These are phyloP conservation scores for Eilema depressum DNA, from an alignment of 2,888 invertebrate genomes.

Conservation along the genomic window DNA sequence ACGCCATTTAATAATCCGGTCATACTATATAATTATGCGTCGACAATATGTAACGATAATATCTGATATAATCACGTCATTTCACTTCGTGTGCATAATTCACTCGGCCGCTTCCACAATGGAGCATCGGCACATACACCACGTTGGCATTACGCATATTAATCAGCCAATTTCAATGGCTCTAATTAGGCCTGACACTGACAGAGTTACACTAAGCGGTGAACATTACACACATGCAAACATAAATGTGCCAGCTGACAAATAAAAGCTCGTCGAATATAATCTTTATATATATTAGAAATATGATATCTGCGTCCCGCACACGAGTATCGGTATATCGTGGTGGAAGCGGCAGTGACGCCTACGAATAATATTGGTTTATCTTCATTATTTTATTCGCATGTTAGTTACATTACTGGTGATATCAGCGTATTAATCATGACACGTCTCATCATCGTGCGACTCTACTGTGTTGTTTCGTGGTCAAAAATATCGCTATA, in stretches of 20 bases:
- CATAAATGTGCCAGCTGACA: conserved; percentile 32
- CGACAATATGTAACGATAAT: conserved; percentile 59
- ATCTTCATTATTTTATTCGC: conserved; percentile 57
- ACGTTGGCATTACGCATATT: conserved; percentile 78
- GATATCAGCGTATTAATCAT: conserved; percentile 21
- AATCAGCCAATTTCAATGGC: conserved; percentile 83
- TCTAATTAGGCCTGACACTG: conserved; percentile 84
- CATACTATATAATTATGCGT: conserved; percentile 49
- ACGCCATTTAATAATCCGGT: conserved; percentile 14
- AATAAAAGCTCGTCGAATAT: conserved; percentile 44
- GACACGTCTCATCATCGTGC: too few species aligned
- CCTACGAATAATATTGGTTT: conserved; percentile 59
- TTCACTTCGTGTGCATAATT: conserved; percentile 73
- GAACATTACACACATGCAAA: conserved; percentile 59
- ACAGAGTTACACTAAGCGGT: conserved; percentile 79
- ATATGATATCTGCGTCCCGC: conserved; percentile 26
- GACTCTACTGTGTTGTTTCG: not conserved
- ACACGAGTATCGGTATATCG: conserved; percentile 24
- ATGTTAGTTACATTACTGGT: conserved; percentile 34
- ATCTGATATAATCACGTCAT: conserved; percentile 73
- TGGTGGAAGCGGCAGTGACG: conserved; percentile 46
- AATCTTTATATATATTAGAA: conserved; percentile 35
- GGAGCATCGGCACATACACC: conserved; percentile 75
- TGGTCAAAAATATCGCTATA: not conserved
- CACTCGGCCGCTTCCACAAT: conserved; percentile 70